Conservation (phyloP, 1,140 invertebrate species). For the Leptinotarsa texana region DNA sequence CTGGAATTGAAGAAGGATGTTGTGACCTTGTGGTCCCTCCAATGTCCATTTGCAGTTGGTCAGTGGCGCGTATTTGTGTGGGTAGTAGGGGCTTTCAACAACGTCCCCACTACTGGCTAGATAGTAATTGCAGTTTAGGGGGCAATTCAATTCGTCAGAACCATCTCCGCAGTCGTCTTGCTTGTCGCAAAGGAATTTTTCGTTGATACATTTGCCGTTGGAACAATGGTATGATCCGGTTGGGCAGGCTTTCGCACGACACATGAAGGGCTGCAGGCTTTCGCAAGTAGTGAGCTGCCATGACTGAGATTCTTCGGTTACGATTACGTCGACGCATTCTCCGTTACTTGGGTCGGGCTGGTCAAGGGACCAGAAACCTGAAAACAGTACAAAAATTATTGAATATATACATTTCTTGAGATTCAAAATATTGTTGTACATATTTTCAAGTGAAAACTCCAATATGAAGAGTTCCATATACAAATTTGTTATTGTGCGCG, state of each 20-base stretch:
- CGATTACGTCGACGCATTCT: constrained; percentile 82
- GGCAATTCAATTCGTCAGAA: constrained; percentile 90
- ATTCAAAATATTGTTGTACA: too few species aligned
- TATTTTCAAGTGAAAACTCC: too few species aligned
- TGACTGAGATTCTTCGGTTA: constrained; percentile 78
- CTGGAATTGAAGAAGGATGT: constrained; percentile 89
- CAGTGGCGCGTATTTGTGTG: constrained; percentile 86
- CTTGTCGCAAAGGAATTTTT: constrained; percentile 87
- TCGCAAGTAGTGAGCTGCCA: constrained; percentile 94
- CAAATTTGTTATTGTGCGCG: too few species aligned
- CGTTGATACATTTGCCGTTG: constrained; percentile 89
- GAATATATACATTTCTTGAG: too few species aligned
- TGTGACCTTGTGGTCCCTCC: constrained; percentile 93
- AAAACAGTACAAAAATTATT: background rate
- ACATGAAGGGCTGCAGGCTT: constrained; percentile 91
- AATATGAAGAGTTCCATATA: too few species aligned
- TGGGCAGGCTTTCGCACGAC: constrained; percentile 88
- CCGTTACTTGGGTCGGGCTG: constrained; percentile 86
- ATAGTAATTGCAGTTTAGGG: constrained; percentile 85
- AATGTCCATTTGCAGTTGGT: constrained; percentile 96
- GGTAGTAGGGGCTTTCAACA: constrained; percentile 92
- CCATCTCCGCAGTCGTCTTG: constrained; percentile 91
- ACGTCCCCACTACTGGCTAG: constrained; percentile 93
- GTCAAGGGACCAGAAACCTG: constrained; percentile 83
- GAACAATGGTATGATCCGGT: constrained; percentile 89